A percentile compares a stretch with the other conserved stretches of the same genome.
These are phyloP conservation scores for Porites divaricata DNA, from an alignment of 92 coral and sea anemone genomes.

Conservation along the genomic window DNA sequence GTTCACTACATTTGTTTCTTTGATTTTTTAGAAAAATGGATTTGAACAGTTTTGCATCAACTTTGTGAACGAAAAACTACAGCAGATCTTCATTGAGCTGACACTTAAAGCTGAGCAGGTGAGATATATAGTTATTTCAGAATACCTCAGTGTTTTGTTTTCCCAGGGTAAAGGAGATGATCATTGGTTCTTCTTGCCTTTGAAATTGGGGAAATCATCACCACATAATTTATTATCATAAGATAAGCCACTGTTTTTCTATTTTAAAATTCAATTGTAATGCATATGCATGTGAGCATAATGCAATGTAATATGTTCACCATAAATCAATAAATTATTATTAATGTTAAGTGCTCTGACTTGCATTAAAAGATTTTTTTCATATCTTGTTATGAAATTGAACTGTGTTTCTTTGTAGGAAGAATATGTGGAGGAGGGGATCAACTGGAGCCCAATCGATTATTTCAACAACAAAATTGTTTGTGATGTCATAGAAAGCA, in stretches of 20 bases:
- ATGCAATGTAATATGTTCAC: too few species aligned
- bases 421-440: constrained; percentile 98
- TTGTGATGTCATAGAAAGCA: constrained; percentile 97
- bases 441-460: constrained; percentile 95
- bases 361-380: not conserved
- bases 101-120: constrained; percentile 99
- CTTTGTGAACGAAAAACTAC: constrained; percentile 98
- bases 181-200: too few species aligned
- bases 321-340: too few species aligned
- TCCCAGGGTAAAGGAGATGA: too few species aligned
- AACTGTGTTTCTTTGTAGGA: constrained; percentile 56
- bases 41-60: constrained; percentile 99
- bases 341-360: not conserved
- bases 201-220: too few species aligned
- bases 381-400: not conserved
- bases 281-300: too few species aligned
- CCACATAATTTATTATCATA: too few species aligned
- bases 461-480: constrained; percentile 99
- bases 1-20: not conserved
- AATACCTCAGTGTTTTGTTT: too few species aligned
- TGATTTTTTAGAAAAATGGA: constrained; percentile 85
- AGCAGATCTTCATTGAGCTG: constrained; percentile 97
- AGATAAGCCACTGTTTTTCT: too few species aligned
- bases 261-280: too few species aligned
- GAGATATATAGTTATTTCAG: not conserved